Conservation (phyloP, 2,888 invertebrate genomes). For the Campoletis raptor region DNA sequence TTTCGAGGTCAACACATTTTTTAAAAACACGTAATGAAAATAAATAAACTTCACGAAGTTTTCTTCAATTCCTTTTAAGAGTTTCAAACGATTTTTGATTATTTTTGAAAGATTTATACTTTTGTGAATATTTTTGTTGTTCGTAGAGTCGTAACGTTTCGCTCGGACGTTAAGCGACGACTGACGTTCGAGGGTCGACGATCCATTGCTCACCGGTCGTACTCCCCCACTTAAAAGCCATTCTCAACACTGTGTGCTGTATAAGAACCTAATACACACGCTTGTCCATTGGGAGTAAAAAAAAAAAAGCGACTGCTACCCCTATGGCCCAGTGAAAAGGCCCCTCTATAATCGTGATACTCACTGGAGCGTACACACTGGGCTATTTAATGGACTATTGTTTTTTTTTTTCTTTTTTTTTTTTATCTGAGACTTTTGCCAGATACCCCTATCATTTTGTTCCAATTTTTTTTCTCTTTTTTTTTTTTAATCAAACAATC, state of each 20-base stretch:
- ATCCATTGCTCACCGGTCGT: slow-evolving; percentile 78
- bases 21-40: background rate
- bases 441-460: slow-evolving; percentile 45
- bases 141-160: slow-evolving; percentile 66
- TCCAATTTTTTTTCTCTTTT: slow-evolving; percentile 18
- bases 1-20: background rate
- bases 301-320: slow-evolving; percentile 62
- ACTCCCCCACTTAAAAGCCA: slow-evolving; percentile 71
- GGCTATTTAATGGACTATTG: slow-evolving; percentile 48
- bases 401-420: background rate
- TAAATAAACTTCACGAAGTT: background rate
- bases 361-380: slow-evolving; percentile 39
- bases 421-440: slow-evolving; percentile 16
- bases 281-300: slow-evolving; percentile 44
- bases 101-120: background rate
- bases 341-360: slow-evolving; percentile 26
- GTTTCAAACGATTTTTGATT: background rate
- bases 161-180: slow-evolving; percentile 78
- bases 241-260: slow-evolving; percentile 42
- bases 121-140: slow-evolving; percentile 34
- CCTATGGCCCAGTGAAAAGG: slow-evolving; percentile 61
- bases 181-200: slow-evolving; percentile 78
- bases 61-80: slow-evolving; percentile 74
- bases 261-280: slow-evolving; percentile 46
- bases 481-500: background rate